Percentiles rank a stretch among this genome's conserved stretches.
phyloP scores from a whole-genome alignment of 2,113 vertebrate genomes.

The Aegotheles bennettii region DNA sequence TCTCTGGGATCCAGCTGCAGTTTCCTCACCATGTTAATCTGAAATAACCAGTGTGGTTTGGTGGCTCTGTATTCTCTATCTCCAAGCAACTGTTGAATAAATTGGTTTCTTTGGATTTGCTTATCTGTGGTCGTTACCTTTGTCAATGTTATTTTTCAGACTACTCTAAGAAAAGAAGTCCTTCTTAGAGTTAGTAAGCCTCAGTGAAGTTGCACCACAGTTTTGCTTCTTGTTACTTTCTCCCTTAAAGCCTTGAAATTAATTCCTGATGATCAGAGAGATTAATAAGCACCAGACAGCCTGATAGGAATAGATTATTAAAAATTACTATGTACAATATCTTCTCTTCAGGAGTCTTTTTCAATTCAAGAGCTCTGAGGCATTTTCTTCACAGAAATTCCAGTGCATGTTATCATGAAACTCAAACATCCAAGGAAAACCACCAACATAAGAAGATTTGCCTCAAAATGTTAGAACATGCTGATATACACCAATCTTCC shows the following conservation, averaged over 20 bases:
- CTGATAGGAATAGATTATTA: not conserved
- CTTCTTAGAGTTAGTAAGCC: not conserved
- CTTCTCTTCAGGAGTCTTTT: not conserved
- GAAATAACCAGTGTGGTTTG: not conserved
- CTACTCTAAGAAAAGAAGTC: not conserved
- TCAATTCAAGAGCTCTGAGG: not conserved
- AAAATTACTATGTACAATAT: not conserved
- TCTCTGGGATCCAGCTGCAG: not conserved
- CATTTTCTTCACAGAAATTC: not conserved
- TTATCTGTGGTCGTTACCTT: not conserved
- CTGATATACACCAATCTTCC: not conserved
- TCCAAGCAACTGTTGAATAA: not conserved
- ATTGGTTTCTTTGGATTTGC: not conserved
- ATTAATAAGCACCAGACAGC: not conserved
- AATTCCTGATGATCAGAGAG: constrained; percentile 2
- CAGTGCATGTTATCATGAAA: not conserved
- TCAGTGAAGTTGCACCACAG: not conserved
- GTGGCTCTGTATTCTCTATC: not conserved
- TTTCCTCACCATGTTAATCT: not conserved
- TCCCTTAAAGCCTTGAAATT: not conserved
- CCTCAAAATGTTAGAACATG: not conserved
- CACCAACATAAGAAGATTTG: not conserved
- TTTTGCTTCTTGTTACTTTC: not conserved
- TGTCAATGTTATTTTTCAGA: not conserved
- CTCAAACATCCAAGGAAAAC: not conserved